phyloP scores from a whole-genome alignment of 2,797 vertebrate genomes.

The Neomorphus geoffroyi region DNA sequence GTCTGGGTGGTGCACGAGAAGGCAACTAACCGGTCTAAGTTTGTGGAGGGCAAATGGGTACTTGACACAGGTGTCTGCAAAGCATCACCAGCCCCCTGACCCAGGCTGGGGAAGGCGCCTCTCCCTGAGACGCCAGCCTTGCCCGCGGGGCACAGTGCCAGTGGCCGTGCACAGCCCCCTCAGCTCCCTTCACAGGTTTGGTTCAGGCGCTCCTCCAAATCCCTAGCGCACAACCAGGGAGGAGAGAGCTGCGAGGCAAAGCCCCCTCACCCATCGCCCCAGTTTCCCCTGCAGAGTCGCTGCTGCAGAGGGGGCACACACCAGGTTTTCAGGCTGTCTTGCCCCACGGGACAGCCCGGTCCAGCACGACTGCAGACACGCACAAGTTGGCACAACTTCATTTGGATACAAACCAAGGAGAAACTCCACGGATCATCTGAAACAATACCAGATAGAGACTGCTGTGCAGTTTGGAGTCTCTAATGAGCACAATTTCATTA shows the following conservation, averaged over 20 bases:
- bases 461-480: background rate
- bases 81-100: background rate
- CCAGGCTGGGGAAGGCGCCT: background rate
- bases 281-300: background rate
- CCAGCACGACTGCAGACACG: background rate
- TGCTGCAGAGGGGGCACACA: background rate
- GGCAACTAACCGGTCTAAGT: background rate
- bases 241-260: background rate
- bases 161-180: rapidly evolving
- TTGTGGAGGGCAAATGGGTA: background rate
- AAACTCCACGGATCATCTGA: background rate
- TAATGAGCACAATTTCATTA: constrained; percentile 21
- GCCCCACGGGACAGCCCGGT: rapidly evolving
- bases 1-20: background rate
- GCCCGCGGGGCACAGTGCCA: background rate
- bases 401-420: background rate
- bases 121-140: background rate
- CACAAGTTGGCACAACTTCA: background rate
- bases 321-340: background rate
- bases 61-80: background rate
- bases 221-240: background rate
- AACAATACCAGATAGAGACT: background rate
- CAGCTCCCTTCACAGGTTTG: background rate
- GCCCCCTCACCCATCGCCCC: rapidly evolving
- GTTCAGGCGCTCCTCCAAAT: background rate